Conservation (phyloP, 2,888 invertebrate genomes). For the Maniola hyperantus region DNA sequence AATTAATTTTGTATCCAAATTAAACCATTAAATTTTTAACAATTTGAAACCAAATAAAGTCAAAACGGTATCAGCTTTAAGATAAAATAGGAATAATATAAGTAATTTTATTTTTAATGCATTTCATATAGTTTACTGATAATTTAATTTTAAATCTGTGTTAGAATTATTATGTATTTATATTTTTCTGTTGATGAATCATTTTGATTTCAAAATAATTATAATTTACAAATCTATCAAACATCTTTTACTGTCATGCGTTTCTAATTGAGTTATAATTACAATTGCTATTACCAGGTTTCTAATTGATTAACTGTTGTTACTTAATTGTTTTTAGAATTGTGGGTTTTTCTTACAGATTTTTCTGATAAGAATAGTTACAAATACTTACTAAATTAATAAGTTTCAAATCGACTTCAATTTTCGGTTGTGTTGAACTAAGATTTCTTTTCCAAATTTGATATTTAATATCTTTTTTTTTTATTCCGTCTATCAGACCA, state of each 20-base stretch:
- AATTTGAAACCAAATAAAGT: not conserved
- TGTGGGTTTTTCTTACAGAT: not conserved
- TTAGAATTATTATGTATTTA: not conserved
- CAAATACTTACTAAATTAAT: not conserved
- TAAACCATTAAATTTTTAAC: not conserved
- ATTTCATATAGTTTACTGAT: not conserved
- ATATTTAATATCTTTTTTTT: too few relatives aligned
- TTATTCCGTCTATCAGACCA: too few relatives aligned
- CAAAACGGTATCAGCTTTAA: conserved; percentile 13
- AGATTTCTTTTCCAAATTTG: too few relatives aligned
- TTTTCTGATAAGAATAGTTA: not conserved
- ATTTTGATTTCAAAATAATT: not conserved
- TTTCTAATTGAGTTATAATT: conserved; percentile 1
- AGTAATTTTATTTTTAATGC: not conserved
- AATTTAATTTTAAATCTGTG: not conserved
- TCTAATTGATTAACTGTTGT: too few relatives aligned
- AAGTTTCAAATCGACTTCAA: not conserved
- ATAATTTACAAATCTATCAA: not conserved
- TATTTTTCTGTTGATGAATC: not conserved
- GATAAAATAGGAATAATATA: not conserved
- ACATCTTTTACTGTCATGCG: not conserved
- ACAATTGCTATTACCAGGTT: not conserved
- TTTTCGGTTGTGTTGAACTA: not conserved
- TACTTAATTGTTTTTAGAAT: not conserved
- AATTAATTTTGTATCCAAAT: not conserved